Evolutionary conservation across 2,797 vertebrate genomes (phyloP), one percentile per base, ranked within the genome.

Genomic region (Melanogrammus aeglefinus): DNA sequence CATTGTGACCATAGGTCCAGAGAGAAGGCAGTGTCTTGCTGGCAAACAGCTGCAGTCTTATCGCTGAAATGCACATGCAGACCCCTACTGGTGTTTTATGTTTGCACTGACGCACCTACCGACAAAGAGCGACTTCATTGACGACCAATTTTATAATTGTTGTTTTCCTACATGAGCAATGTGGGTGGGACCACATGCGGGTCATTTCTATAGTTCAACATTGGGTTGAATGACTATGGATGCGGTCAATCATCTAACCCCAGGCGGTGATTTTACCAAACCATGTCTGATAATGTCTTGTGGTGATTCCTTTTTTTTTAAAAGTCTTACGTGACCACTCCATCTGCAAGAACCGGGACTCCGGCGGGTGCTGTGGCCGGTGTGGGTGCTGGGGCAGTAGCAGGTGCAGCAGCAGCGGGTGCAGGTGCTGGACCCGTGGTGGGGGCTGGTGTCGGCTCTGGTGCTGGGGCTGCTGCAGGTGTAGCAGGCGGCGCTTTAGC

Each of bases 271-370:
- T 9, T 44, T 44, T 13, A 44, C 41, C 12, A 44, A 44, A 44
- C 41, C 13, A 44, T 44, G 41, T 44, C 13, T 2, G 12, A 8
- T 24, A 10, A 70, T 70, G 66, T 33, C 14, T 31, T 21, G 13
- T 16, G 27, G 3, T 72, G 6, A 72, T 6, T 13, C 6, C 75
- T 75, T 13, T 38, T 72, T 4, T 7, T 13, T 38, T 73, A 3
- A 4, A 39, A 16, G 10, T 75, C 86, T 88, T 87, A 94, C 93
- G 69, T 88, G 6, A 87, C 83, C 75, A 16, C 81, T 3, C 38
- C 89, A 9, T 91, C 91, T 7, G 77, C 80, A 31, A 81, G 69
- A 36, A 81, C 85, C 0, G 31, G 38, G 16, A 81, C 35, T 36
- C 80, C 71, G 1, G 70, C 71, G 31, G 31, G 10, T 0, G 81